These are phyloP conservation scores for Drosophila fuyamai DNA, from an alignment of 1,140 invertebrate genomes.

Conservation along the genomic window DNA sequence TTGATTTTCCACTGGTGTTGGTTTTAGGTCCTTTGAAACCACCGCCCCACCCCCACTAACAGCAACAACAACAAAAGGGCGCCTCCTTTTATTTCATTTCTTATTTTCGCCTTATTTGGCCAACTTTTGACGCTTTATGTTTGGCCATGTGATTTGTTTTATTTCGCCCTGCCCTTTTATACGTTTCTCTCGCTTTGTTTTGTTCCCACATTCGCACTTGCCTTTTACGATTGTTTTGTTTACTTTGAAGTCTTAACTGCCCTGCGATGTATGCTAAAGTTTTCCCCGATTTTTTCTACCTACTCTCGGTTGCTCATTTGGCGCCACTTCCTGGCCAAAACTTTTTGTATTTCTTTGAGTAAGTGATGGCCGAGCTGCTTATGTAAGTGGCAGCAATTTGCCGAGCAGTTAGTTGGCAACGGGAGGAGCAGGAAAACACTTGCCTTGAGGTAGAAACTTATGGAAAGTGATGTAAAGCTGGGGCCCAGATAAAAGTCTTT, in stretches of 20 bases:
- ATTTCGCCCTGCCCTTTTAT: constrained; percentile 32
- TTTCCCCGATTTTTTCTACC: constrained; percentile 17
- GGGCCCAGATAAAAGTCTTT: constrained; percentile 18
- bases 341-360: constrained; percentile 30
- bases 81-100: constrained; percentile 33
- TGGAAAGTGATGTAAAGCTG: constrained; percentile 29
- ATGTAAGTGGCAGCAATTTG: constrained; percentile 59
- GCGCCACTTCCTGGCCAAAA: constrained; percentile 50
- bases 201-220: constrained; percentile 41
- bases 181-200: constrained; percentile 29
- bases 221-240: constrained; percentile 55
- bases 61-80: constrained; percentile 1
- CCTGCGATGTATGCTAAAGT: constrained; percentile 55
- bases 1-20: constrained; percentile 39
- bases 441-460: constrained; percentile 41
- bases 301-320: constrained; percentile 56
- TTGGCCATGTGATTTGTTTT: constrained; percentile 60
- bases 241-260: constrained; percentile 65
- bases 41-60: constrained; percentile 13
- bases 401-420: constrained; percentile 29
- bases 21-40: constrained; percentile 50
- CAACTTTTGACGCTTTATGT: constrained; percentile 71
- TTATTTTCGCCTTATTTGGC: constrained; percentile 49
- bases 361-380: constrained; percentile 42
- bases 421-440: constrained; percentile 11